Evolutionary conservation across 2,888 invertebrate genomes (phyloP), one percentile per base, ranked within the genome.

Genomic region (Torymus auratus): DNA sequence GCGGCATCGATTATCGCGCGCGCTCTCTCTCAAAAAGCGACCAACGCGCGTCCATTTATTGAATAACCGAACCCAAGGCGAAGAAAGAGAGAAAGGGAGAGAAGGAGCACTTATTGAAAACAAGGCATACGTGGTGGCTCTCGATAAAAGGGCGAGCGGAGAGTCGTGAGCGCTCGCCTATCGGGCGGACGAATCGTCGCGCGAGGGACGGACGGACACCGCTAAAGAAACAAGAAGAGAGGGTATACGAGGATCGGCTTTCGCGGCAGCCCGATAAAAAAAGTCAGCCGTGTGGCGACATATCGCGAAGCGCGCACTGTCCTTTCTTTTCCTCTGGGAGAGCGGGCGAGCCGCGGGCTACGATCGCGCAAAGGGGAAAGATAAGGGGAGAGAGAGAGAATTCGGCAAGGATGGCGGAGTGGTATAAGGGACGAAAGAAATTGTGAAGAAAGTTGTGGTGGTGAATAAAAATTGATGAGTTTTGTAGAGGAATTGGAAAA

Each of bases 101-200:
- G 10, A 14, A 23, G 41, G 58, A 28, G 23, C 28, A 73, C 73
- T 55, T 64, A 73, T 55, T 41, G 73, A 73, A 64, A 28, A 73
- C 55, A 55, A 73, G 61, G 14, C 55, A 55, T 62, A 55, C 12
- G 41, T 14, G 15, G 41, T 28, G 67, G 20, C n/a, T 50, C 50
- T 41, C 65, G 56, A 73, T 64, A 64, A 28, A 55, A 52, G 52
- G 13, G 58, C 11, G n/a, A 28, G 13, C 23, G 41, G 14, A 52
- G 20, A 52, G 50, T 23, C 17, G 53, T 28, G 55, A 55, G 52
- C 41, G 17, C 2, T 65, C 58, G 55, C 56, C 13, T 74, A 74
- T 74, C 73, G 67, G n/a, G 17, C 58, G 76, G 53, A 70, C 69
- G 69, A 77, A 70, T 77, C 62, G 69, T 41, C 76, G 58, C 14